phyloP scores from a whole-genome alignment of 2,113 vertebrate genomes.

The Syrrhaptes paradoxus region DNA sequence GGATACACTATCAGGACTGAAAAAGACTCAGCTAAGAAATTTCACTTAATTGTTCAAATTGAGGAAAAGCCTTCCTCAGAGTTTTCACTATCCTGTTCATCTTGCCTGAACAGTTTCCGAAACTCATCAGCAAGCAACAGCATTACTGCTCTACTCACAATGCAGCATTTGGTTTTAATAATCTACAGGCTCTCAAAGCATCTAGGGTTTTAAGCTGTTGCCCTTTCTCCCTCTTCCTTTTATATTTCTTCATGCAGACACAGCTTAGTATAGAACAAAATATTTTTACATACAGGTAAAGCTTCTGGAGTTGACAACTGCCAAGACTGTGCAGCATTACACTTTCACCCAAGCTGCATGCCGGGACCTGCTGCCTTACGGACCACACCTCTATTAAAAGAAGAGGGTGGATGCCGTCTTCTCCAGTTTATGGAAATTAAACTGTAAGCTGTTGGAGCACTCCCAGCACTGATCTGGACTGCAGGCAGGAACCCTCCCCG shows the following conservation, averaged over 20 bases:
- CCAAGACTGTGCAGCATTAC: not conserved
- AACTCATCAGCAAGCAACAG: slow-evolving; percentile 31
- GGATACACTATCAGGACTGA: not conserved
- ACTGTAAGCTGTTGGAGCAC: not conserved
- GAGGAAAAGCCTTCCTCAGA: not conserved
- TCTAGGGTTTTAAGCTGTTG: not conserved
- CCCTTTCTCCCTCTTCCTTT: not conserved
- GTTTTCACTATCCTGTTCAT: slow-evolving; percentile 32
- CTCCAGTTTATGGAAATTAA: slow-evolving; percentile 43
- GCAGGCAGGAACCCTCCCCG: not conserved
- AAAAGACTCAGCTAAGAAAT: not conserved
- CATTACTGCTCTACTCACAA: not conserved
- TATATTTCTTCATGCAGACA: not conserved
- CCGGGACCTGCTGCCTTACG: not conserved
- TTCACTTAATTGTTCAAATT: not conserved
- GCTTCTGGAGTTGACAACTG: not conserved
- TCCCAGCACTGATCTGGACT: not conserved
- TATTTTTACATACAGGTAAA: not conserved
- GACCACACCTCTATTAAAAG: slow-evolving; percentile 54
- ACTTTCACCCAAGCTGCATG: slow-evolving; percentile 3
- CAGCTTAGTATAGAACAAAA: not conserved
- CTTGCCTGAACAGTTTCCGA: slow-evolving; percentile 40
- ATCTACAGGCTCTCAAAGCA: not conserved
- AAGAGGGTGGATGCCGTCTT: slow-evolving; percentile 29
- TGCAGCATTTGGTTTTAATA: not conserved